phyloP scores from a whole-genome alignment of 1,140 invertebrate genomes.

The Caenorhabditis briggsae region DNA sequence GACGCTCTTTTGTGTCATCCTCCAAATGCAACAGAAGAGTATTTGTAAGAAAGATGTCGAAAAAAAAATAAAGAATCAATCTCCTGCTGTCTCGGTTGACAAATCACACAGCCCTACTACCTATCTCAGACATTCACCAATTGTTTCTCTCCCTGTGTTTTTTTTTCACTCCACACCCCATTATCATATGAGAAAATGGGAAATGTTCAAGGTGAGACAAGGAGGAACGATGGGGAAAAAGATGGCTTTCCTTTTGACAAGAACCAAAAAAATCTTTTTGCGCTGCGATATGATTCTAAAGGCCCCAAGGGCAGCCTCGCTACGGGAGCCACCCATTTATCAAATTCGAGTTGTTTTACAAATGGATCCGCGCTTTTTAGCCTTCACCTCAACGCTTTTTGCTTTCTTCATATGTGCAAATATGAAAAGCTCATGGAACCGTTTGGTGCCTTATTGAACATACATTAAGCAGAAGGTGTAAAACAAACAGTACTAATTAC shows the following conservation, averaged over 20 bases:
- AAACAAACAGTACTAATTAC: slow-evolving; percentile 34
- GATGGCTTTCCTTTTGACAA: too few relatives aligned
- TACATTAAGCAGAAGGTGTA: slow-evolving; percentile 48
- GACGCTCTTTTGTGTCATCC: slow-evolving; percentile 24
- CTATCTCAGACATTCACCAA: not conserved
- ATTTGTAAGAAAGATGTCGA: not conserved
- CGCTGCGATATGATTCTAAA: slow-evolving; percentile 41
- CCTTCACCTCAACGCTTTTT: not conserved
- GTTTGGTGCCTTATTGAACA: slow-evolving; percentile 12
- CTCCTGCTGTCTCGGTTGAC: slow-evolving; percentile 30
- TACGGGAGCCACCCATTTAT: not conserved
- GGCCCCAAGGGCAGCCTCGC: not conserved
- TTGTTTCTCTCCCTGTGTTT: not conserved
- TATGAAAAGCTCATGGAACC: not conserved
- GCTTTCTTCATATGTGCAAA: not conserved
- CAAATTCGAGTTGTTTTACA: slow-evolving; percentile 46
- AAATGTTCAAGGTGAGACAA: slow-evolving; percentile 38
- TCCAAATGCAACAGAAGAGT: not conserved
- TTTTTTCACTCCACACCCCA: slow-evolving; percentile 25
- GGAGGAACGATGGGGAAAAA: not conserved
- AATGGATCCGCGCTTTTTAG: not conserved
- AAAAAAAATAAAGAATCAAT: not conserved
- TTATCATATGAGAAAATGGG: slow-evolving; percentile 44
- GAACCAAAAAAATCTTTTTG: too few relatives aligned
- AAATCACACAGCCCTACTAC: slow-evolving; percentile 11